Base-by-base conservation (phyloP, 2,888 invertebrate genomes). In the Boloria selene region DNA sequence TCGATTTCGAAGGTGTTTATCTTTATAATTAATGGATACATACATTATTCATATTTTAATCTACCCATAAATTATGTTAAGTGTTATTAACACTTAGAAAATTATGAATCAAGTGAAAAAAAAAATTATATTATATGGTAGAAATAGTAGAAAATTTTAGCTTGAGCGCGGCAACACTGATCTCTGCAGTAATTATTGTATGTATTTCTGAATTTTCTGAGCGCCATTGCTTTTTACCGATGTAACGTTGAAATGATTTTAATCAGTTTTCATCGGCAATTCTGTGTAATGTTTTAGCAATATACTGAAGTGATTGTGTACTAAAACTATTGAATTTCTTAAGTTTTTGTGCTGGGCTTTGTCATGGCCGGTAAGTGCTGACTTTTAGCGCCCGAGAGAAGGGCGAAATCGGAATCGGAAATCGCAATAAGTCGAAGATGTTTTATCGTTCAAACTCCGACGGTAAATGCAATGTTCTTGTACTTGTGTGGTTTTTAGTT, bases 341-440 rank as follows among this genome's bases (percentile, higher is more conserved):
- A 87, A 90, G 89, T 90, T 90, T 85, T 90, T 88, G 91, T 91
- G 92, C 92, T 91, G 91, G 92, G 90, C 88, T 94, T 93, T 95
- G 95, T 95, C 95, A 95, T 95, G 95, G 95, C 95, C 95, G 95
- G 95, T 95, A 95, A 95, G 95, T 95, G 92, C 91, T 90, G 92
- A 92, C 91, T 92, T 92, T 92, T 91, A 87, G 89, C 88, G 88
- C 89, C 89, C 89, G 87, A 89, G 85, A 90, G 90, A 93, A 92
- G 92, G 92, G 91, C 91, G 92, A 56, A 92, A 91, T 90, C 84
- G 91, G 91, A 89, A 86, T 91, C 87, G 86, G 89, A 88, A 92
- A 88, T 92, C 91, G 89, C 88, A 91, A 89, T 90, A 89, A 85
- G 81, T 90, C 83, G 91, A 93, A 92, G 93, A 92, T 92, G 93